phyloP scores from a whole-genome alignment of 2,888 invertebrate species.

The Camponotus fellah region DNA sequence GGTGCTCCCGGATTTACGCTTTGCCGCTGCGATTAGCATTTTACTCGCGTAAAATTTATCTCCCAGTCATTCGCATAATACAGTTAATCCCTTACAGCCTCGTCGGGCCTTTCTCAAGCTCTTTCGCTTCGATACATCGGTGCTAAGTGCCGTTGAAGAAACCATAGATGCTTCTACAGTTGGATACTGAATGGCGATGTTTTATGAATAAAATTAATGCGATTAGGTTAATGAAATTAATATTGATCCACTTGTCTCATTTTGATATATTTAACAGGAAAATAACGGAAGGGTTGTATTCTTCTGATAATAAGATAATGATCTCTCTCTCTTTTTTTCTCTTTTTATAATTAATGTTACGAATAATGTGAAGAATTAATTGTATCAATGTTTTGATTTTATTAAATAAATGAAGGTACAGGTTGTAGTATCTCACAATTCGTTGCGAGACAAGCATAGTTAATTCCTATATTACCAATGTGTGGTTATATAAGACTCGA shows the following conservation, averaged over 20 bases:
- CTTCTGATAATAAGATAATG: neutral
- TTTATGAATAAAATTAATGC: slow-evolving; percentile 23
- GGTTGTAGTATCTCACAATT: neutral
- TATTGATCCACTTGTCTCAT: slow-evolving; percentile 1
- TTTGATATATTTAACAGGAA: neutral
- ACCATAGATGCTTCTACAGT: slow-evolving; percentile 32
- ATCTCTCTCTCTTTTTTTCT: too few relatives aligned
- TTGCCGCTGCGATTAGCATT: slow-evolving; percentile 46
- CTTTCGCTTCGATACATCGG: slow-evolving; percentile 41
- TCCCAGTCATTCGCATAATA: slow-evolving; percentile 49
- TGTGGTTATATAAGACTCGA: slow-evolving; percentile 39
- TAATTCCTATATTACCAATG: slow-evolving; percentile 19
- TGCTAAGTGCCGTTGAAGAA: slow-evolving; percentile 43
- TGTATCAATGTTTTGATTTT: slow-evolving; percentile 26
- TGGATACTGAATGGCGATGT: slow-evolving; percentile 23
- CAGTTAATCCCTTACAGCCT: slow-evolving; percentile 50
- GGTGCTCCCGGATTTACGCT: slow-evolving; percentile 61
- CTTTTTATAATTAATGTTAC: neutral
- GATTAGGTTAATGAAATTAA: slow-evolving; percentile 32
- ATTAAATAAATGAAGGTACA: neutral
- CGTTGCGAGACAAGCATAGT: neutral
- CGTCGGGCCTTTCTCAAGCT: slow-evolving; percentile 40
- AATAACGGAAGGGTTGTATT: neutral
- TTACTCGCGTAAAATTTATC: slow-evolving; percentile 51
- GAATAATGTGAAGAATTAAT: neutral